Conservation (phyloP, 2,797 vertebrate species). For the Tauraco hartlaubi region DNA sequence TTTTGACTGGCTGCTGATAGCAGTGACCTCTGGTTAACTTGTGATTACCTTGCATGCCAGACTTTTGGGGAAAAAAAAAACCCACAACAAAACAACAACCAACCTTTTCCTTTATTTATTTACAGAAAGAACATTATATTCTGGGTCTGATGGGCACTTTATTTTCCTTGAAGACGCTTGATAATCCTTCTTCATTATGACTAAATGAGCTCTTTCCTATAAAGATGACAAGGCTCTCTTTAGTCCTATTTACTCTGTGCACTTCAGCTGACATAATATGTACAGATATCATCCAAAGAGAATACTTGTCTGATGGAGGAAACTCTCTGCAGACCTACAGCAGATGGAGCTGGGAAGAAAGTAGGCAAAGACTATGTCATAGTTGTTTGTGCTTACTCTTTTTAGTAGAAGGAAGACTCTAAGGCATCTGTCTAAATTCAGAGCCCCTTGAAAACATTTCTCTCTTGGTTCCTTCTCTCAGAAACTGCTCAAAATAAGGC, state of each 20-base stretch:
- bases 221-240: not conserved
- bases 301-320: not conserved
- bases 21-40: not conserved
- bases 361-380: not conserved
- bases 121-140: not conserved
- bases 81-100: not conserved
- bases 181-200: not conserved
- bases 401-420: not conserved
- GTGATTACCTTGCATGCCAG: not conserved
- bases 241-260: not conserved
- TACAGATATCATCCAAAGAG: not conserved
- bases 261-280: not conserved
- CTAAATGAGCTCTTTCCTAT: not conserved
- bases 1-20: not conserved
- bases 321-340: not conserved
- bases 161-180: not conserved
- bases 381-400: not conserved
- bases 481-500: not conserved
- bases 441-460: not conserved
- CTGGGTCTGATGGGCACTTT: not conserved
- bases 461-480: not conserved
- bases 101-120: not conserved
- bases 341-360: not conserved
- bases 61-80: not conserved
- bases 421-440: not conserved